Base-by-base conservation (phyloP, 2,113 vertebrate genomes). In the Xiphophorus couchianus region DNA sequence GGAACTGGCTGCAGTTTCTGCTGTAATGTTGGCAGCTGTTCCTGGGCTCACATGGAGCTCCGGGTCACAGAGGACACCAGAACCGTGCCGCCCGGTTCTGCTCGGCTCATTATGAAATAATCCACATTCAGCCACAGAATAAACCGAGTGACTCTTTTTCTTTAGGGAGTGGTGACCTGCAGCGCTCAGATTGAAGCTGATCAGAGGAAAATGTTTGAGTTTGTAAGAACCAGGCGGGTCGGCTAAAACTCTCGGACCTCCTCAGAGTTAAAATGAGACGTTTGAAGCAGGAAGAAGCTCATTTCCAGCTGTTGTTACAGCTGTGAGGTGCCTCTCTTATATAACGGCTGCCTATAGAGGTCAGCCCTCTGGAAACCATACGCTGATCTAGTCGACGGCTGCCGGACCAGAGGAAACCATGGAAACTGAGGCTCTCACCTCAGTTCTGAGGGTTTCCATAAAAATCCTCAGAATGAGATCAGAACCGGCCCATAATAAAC, bases 301-400 rank as follows among this genome's bases (percentile, higher is more conserved):
- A 58, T 15, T 25, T 33, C 71, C 54, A 28, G 44, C 15, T 89
- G 85, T 90, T 92, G 75, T 83, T 70, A 88, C 90, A 91, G 89
- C 86, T 91, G 91, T 39, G 58, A 13, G 11, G 42, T 76, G 51
- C 74, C 30, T 29, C 51, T n/a, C n/a, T 88, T 83, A 17, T 66
- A 71, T 84, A 91, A 91, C 78, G 13, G 61, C 77, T 86, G 68
- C 74, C 72, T 90, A 81, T 82, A 67, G 84, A 42, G 37, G 48
- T 39, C 60, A 8, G 48, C 42, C 72, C 11, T 17, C 7, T 48
- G 17, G 5, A 48, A 48, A 48, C 17, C 5, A 48, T 67, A 62
- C 31, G 25, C n/a, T 42, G 39, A 42, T 42, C 3, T 42, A 42
- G 39, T 42, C 39, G 14, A 13, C 3, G 12, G 14, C 14, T 42